Conservation (phyloP, 2,113 vertebrate species). For the Psittacula cyanocephala region DNA sequence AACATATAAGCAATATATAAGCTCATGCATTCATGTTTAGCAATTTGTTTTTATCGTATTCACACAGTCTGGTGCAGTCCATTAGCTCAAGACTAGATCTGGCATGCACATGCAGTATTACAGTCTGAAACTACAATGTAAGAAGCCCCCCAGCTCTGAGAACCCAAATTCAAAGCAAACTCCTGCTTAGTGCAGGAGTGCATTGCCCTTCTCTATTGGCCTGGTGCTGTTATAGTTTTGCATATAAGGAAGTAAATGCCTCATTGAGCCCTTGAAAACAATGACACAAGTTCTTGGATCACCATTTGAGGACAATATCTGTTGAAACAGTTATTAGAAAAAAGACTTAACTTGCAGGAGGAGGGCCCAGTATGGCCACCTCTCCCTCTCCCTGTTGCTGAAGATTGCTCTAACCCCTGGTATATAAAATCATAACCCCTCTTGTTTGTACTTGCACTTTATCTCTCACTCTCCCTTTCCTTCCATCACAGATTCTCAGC, state of each 20-base stretch:
- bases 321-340: not conserved
- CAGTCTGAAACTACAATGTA: not conserved
- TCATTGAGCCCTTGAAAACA: not conserved
- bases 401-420: not conserved
- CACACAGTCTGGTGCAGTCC: not conserved
- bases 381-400: not conserved
- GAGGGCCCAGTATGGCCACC: not conserved
- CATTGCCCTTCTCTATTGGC: not conserved
- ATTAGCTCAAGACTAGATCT: not conserved
- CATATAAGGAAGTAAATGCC: not conserved
- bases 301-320: not conserved
- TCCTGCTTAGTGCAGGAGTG: not conserved
- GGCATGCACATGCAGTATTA: too few species aligned
- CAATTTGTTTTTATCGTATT: not conserved
- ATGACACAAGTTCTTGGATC: not conserved
- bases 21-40: not conserved
- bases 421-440: not conserved
- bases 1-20: not conserved
- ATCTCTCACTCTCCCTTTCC: not conserved
- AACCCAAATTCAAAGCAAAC: not conserved
- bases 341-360: not conserved
- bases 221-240: not conserved
- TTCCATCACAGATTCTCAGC: not conserved
- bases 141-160: not conserved
- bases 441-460: not conserved